Conservation (phyloP, 2,888 invertebrate species). For the Maniola hyperantus region DNA sequence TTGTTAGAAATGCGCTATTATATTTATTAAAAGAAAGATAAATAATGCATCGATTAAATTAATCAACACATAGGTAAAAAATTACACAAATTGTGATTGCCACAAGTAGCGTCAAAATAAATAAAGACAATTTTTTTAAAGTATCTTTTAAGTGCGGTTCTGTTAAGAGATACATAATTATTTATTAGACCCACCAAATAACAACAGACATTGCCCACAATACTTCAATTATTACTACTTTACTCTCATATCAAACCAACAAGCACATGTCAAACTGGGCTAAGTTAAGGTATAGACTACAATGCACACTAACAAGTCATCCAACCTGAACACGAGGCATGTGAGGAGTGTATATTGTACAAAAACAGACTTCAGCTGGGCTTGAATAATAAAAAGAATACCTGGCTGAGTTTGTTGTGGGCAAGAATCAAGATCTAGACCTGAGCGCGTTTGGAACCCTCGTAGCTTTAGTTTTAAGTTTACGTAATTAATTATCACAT, state of each 20-base stretch:
- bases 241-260: not conserved
- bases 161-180: conserved; percentile 35
- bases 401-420: too few species aligned
- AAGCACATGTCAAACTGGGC: not conserved
- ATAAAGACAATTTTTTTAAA: conserved; percentile 55
- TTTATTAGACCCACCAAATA: conserved; percentile 48
- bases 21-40: conserved; percentile 14
- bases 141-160: conserved; percentile 23
- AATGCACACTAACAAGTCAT: too few species aligned
- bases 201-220: conserved; percentile 34
- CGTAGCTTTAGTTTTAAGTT: too few species aligned
- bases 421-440: too few species aligned
- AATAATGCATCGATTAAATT: not conserved
- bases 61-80: conserved; percentile 2
- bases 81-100: conserved; percentile 24
- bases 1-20: conserved; percentile 41
- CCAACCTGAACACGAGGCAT: too few species aligned
- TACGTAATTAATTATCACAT: too few species aligned
- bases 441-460: too few species aligned
- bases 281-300: not conserved
- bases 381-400: too few species aligned
- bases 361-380: too few species aligned
- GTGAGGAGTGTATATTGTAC: too few species aligned
- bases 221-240: not conserved
- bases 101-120: conserved; percentile 53